Percentiles rank a stretch among this genome's conserved stretches.
Evolutionary conservation across 1,140 invertebrate species (phyloP).

Genomic region (Scylla paramamosain): DNA sequence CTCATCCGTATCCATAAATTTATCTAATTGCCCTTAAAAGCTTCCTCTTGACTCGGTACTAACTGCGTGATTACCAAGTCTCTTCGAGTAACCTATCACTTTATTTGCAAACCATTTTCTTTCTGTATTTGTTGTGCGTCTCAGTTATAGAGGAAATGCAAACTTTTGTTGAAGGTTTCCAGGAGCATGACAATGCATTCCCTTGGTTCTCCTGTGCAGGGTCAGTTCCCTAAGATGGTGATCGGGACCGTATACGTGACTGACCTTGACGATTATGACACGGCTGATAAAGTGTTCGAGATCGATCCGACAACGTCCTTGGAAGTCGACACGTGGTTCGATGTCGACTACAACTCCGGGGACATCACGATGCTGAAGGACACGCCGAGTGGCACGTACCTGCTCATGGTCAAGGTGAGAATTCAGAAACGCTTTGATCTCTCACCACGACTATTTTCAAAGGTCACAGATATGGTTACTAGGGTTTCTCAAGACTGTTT

Average conservation of each 20-base stretch:
- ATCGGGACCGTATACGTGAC: slow-evolving; percentile 97
- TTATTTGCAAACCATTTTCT: too few relatives aligned
- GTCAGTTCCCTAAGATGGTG: slow-evolving; percentile 93
- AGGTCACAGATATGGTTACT: too few relatives aligned
- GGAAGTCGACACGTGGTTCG: slow-evolving; percentile 85
- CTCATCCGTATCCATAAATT: too few relatives aligned
- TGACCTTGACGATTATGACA: slow-evolving; percentile 98
- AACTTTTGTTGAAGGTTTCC: not conserved
- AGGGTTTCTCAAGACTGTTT: not conserved
- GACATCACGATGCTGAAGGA: slow-evolving; percentile 97
- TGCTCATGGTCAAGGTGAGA: slow-evolving; percentile 94
- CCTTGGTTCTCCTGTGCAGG: slow-evolving; percentile 82
- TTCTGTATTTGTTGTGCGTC: too few relatives aligned
- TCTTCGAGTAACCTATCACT: too few relatives aligned
- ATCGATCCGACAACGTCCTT: slow-evolving; percentile 85
- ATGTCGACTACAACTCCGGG: slow-evolving; percentile 92
- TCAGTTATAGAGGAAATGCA: too few relatives aligned
- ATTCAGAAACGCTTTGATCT: too few relatives aligned
- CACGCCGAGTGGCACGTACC: slow-evolving; percentile 89
- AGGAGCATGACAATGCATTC: not conserved
- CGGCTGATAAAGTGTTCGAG: slow-evolving; percentile 97
- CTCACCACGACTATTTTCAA: too few relatives aligned
- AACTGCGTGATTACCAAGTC: too few relatives aligned
- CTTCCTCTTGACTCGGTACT: too few relatives aligned
- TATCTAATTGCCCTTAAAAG: too few relatives aligned